Base-by-base conservation (phyloP, 2,888 invertebrate species). In the Mechanitis messenoides region DNA sequence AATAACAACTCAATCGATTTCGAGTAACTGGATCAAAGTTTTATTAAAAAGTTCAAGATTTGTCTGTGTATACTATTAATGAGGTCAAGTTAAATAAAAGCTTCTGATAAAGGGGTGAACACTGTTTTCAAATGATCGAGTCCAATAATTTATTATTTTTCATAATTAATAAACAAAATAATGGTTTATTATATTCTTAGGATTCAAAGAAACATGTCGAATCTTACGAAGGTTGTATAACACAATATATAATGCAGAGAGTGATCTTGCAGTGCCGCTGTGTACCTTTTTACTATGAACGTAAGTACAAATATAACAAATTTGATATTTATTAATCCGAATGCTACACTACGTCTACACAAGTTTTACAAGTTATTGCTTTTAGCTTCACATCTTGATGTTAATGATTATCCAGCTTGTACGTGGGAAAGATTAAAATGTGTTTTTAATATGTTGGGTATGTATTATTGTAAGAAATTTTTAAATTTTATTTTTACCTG, bases 161-260 rank as follows among this genome's bases (percentile, higher is more conserved):
- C 35, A 35, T 35, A 35, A 5, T 20, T 6, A 4, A 47, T 35
- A 56, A 11, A 28, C 35, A 46, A 38, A 31, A 55, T 2, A 53
- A 31, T 9, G 38, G n/a, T 53, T 50, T 11, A 59, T 45, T 35
- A 45, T 11, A 64, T 56, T 72, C 69, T 2, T 64, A 87, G 87
- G 87, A 85, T n/a, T 63, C 65, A 11, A 67, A 67, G 2, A 59
- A 63, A 0, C 73, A 72, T 0, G 72, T 72, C 0, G 74, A 71
- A 11, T 85, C 79, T 12, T 84, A 84, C 60, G 77, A 83, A 64
- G 81, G 76, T 0, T 88, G 88, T 57, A 71, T 86, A 66, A 74
- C 77, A 1, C 70, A 72, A 2, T 67, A 76, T 3, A 76, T 87
- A 2, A 63, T 86, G 60, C 72, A 69, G 31, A 74, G 71, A 68